Base-by-base conservation (phyloP, 1,140 invertebrate species). In the Leguminivora glycinivorella region DNA sequence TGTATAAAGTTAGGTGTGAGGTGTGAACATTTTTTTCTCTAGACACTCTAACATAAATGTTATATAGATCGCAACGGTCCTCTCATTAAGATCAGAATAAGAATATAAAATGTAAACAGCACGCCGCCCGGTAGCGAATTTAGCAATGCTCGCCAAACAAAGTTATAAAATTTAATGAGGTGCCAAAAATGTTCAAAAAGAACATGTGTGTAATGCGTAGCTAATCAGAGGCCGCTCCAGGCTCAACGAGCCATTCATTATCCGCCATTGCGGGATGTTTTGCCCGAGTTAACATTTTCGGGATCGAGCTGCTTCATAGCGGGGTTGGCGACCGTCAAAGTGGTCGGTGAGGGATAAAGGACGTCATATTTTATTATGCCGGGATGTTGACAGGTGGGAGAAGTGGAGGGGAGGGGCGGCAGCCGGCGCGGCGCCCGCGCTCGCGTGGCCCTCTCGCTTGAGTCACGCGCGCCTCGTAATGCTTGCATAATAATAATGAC, bases 401-500 rank as follows among this genome's bases (percentile, higher is more conserved):
- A 70, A 73, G 75, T 77, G 67, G 68, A 74, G 71, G 72, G 73
- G 67, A 79, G 67, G 74, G 75, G 75, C 75, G 73, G 69, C 67
- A 67, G 73, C 72, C 73, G 69, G 76, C 58, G 76, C 81, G 82
- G 83, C 83, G 83, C 84, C 84, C 82, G 84, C 81, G 85, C 83
- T 89, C 88, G 87, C 88, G 88, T 88, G 87, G 86, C 85, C 84
- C 84, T 89, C 88, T 86, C 85, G 84, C 84, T 82, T 81, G 85
- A 90, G 85, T 90, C 88, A 90, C 88, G 88, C 85, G 85, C 88
- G 87, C 86, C 86, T 83, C 80, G 87, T 90, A 90, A 90, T 90
- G 88, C 88, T 90, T 90, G 88, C 88, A 90, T 90, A 90, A 90
- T 90, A 90, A 90, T 90, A 90, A 90, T 90, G 88, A 90, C 88